Evolutionary conservation across 2,113 vertebrate genomes (phyloP).

Genomic region (Ptyas mucosa): DNA sequence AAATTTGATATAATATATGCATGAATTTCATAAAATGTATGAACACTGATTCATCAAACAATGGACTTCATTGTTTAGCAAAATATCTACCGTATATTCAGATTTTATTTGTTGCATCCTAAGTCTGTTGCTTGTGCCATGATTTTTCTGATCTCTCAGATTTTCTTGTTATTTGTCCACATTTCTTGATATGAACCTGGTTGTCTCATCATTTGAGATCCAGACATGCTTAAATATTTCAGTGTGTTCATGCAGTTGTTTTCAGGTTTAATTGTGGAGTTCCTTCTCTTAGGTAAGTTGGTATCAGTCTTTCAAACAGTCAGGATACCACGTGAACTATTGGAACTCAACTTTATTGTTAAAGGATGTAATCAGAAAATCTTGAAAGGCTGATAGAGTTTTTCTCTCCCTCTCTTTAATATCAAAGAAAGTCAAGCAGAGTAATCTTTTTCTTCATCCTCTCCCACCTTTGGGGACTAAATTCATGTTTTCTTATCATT

Average conservation of each 20-base stretch:
- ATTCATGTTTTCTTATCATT: neutral
- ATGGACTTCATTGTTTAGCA: neutral
- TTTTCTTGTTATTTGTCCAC: neutral
- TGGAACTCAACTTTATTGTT: neutral
- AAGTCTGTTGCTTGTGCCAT: neutral
- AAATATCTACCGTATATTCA: neutral
- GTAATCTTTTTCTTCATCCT: neutral
- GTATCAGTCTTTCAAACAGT: neutral
- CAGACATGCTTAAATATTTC: neutral
- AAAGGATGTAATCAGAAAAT: neutral
- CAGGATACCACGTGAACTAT: neutral
- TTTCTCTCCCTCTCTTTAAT: neutral
- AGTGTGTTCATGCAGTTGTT: neutral
- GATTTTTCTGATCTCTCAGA: neutral
- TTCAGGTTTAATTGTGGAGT: neutral
- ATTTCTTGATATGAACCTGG: neutral
- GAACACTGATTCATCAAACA: neutral
- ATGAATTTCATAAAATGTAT: neutral
- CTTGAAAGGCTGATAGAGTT: neutral
- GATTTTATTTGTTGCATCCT: neutral
- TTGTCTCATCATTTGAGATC: neutral
- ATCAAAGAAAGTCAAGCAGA: neutral
- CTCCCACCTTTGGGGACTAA: neutral
- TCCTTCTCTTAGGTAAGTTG: neutral
- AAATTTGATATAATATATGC: neutral